Base-by-base conservation (phyloP, 1,140 invertebrate species). In the Lordiphosa mommai region DNA sequence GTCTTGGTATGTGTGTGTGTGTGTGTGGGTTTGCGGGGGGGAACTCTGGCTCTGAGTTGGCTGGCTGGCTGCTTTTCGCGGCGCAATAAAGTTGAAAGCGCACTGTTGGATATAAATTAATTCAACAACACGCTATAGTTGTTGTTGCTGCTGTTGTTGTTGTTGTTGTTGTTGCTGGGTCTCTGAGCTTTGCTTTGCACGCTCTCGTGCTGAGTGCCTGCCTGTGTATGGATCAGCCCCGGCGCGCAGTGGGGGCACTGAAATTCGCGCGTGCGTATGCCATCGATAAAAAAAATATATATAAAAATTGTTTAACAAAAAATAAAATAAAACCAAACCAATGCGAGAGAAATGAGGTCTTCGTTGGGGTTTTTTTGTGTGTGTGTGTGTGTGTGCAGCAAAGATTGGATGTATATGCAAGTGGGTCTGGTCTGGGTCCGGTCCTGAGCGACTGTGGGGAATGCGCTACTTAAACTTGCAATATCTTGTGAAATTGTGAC, bases 31-130 rank as follows among this genome's bases (percentile, higher is more conserved):
- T 72, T 57, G 68, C 16, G 30, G 73, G 52, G 37, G 55, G 50
- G 46, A 47, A n/a, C 41, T 40, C 38, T 56, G 46, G 48, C 43
- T 27, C 27, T 49, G 38, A 30, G 37, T 43, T 6, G 27, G 40
- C 20, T 17, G 23, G 38, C 55, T 76, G 66, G 53, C 59, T 80
- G 76, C 77, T 77, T 76, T 84, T 82, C 67, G 77, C 77, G 77
- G 72, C 77, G 77, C 77, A 82, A 82, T 82, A 82, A 82, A 82
- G 77, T 84, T 82, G 77, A 82, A 82, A 84, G 77, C 77, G 77
- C 77, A 82, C 77, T 77, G 77, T 82, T 84, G 77, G 77, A 82
- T 82, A 82, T 84, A 82, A 82, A 82, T 82, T 82, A 82, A 82
- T 82, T 82, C 77, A 82, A 82, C 77, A 82, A 84, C 77, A 82